phyloP scores from a whole-genome alignment of 2,888 invertebrate genomes.

The Nemoura dubitans region DNA sequence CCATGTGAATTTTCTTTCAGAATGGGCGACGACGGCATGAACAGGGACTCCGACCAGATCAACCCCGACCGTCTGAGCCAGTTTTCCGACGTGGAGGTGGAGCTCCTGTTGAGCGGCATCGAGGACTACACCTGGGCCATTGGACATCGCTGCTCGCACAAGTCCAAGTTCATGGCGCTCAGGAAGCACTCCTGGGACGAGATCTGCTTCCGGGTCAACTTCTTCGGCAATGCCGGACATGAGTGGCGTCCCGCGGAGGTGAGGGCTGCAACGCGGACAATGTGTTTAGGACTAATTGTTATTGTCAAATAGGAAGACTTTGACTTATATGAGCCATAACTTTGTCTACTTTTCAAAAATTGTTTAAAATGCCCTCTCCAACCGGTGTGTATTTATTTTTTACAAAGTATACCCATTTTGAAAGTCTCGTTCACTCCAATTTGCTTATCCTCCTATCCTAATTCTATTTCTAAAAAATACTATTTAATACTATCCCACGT shows the following conservation, averaged over 20 bases:
- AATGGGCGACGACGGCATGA: background rate
- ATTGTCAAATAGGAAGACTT: too few species aligned
- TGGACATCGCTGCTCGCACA: conserved; percentile 18
- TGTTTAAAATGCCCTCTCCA: too few species aligned
- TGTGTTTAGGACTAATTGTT: background rate
- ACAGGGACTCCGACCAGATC: background rate
- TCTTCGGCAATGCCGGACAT: conserved; percentile 20
- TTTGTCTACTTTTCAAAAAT: too few species aligned
- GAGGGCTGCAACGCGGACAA: background rate
- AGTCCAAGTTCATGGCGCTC: conserved; percentile 15
- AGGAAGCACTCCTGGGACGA: conserved; percentile 25
- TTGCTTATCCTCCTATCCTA: too few species aligned
- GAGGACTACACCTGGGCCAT: conserved; percentile 27
- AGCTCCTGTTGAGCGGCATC: conserved; percentile 10
- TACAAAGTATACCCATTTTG: too few species aligned
- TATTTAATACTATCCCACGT: too few species aligned
- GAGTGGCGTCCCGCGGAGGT: background rate
- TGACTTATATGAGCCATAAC: too few species aligned
- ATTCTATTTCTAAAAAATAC: too few species aligned
- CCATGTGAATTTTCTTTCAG: background rate
- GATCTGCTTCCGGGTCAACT: conserved; percentile 20
- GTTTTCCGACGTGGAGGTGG: background rate
- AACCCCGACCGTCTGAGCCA: background rate
- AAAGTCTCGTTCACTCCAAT: too few species aligned
- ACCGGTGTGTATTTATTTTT: too few species aligned